Evolutionary conservation across 2,797 vertebrate genomes (phyloP), one percentile per base, ranked within the genome.

Genomic region (Pristis pectinata): DNA sequence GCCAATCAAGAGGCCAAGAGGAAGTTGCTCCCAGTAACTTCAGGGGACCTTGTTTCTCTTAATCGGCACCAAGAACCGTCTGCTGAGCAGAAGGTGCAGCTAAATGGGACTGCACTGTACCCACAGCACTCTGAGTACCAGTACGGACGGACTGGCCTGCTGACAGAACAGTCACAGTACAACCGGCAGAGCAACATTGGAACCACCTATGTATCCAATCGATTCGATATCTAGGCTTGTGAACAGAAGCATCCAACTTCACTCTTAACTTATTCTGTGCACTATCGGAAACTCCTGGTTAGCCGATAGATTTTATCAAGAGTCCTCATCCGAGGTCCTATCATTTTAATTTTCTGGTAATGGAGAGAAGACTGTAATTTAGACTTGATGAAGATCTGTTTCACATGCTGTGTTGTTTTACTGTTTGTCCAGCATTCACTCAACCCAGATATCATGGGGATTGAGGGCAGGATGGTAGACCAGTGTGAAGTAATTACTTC

Each of bases 101-200:
- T 96, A 96, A 99, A 99, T 0, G 99, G 99, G 59, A 97, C 98
- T 0, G 27, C 96, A 49, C 96, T 97, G 74, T 98, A 98, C 95
- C 95, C 97, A 13, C 98, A 97, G 6, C 97, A 97, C 0, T 97
- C 97, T 0, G 98, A 98, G 96, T 97, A 97, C 76, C 98, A 98
- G 96, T 98, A 98, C 1, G 96, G 96, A 95, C 97, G 98, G 95
- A 97, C 96, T 97, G 98, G 96, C 0, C 95, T 98, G 94, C 96
- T 99, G 44, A 97, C 97, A 15, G 99, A 99, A 95, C 98, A 99
- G 95, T 98, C 98, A 96, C 99, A 99, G 97, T 98, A 99, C 95
- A 97, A 95, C 96, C 97, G 98, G 61, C 98, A 99, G 96, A 91
- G n/a, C 1, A 95, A 95, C 96, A 98, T 98, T 95, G 98, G 98